These are phyloP conservation scores for Belonocnema kinseyi DNA, from an alignment of 1,140 invertebrate species.

Conservation along the genomic window DNA sequence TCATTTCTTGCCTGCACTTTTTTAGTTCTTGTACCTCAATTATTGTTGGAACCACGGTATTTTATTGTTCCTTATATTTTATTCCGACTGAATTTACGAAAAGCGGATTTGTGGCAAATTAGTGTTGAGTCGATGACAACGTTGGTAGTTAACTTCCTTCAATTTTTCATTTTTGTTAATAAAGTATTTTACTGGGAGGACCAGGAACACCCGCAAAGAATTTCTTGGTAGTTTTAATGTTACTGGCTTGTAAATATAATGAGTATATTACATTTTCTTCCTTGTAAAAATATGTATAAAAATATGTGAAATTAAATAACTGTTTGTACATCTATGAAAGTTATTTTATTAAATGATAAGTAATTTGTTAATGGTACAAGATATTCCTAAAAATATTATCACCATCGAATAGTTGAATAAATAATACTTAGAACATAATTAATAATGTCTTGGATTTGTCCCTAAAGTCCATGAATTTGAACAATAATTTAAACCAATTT, in stretches of 20 bases:
- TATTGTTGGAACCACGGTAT: slow-evolving; percentile 94
- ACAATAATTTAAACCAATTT: too few species aligned
- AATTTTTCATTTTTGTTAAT: slow-evolving; percentile 89
- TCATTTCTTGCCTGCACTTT: slow-evolving; percentile 80
- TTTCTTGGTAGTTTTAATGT: slow-evolving; percentile 89
- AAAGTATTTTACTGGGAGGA: slow-evolving; percentile 91
- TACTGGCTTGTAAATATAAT: background rate
- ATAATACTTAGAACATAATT: too few species aligned
- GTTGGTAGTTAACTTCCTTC: slow-evolving; percentile 83
- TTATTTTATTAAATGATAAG: too few species aligned
- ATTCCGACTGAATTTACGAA: slow-evolving; percentile 83
- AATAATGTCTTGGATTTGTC: too few species aligned
- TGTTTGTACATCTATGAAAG: too few species aligned
- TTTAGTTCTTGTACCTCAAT: slow-evolving; percentile 86
- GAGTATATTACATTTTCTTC: background rate
- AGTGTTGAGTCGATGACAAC: slow-evolving; percentile 84
- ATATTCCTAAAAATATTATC: too few species aligned
- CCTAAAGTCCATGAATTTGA: too few species aligned
- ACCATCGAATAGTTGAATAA: too few species aligned
- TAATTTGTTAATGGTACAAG: too few species aligned
- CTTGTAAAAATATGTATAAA: background rate
- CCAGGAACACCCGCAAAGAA: slow-evolving; percentile 85
- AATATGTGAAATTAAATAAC: too few species aligned
- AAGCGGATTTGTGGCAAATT: slow-evolving; percentile 76
- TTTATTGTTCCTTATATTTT: slow-evolving; percentile 95